Conservation (phyloP, 1,140 invertebrate genomes). For the Aphelenchoides avenae region DNA sequence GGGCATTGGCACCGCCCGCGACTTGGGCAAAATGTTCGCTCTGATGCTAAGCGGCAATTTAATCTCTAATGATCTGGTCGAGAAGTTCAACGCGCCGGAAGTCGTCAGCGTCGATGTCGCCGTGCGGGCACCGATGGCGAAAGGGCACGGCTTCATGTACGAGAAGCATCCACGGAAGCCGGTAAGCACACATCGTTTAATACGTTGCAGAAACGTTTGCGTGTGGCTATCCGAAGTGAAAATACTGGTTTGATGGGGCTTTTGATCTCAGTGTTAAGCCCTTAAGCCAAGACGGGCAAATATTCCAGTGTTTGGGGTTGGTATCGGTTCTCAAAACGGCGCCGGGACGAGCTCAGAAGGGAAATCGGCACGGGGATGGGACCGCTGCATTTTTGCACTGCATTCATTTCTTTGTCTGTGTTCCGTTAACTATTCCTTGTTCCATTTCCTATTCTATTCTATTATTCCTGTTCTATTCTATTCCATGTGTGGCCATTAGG, state of each 20-base stretch:
- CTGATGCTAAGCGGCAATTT: slow-evolving; percentile 48
- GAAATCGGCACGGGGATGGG: too few species aligned
- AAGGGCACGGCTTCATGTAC: slow-evolving; percentile 54
- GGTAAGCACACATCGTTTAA: slow-evolving; percentile 13
- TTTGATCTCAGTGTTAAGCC: slow-evolving; percentile 1
- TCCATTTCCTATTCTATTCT: too few species aligned
- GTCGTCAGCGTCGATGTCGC: slow-evolving; percentile 37
- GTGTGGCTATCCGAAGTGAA: not conserved
- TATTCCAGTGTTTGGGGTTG: too few species aligned
- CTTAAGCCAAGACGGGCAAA: too few species aligned
- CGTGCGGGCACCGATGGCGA: slow-evolving; percentile 40
- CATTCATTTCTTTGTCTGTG: too few species aligned
- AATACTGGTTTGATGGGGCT: not conserved
- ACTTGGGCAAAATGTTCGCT: slow-evolving; percentile 45
- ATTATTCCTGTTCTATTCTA: too few species aligned
- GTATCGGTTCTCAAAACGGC: too few species aligned
- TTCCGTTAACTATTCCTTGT: too few species aligned
- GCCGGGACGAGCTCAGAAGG: too few species aligned
- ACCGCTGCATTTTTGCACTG: too few species aligned
- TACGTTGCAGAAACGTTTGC: slow-evolving; percentile 11
- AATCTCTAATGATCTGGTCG: slow-evolving; percentile 35
- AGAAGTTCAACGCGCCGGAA: slow-evolving; percentile 35
- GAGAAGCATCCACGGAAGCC: slow-evolving; percentile 45
- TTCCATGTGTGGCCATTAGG: slow-evolving; percentile 2
- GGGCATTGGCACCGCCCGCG: slow-evolving; percentile 48